Conservation (phyloP, 2,797 vertebrate species). For the Tauraco hartlaubi region DNA sequence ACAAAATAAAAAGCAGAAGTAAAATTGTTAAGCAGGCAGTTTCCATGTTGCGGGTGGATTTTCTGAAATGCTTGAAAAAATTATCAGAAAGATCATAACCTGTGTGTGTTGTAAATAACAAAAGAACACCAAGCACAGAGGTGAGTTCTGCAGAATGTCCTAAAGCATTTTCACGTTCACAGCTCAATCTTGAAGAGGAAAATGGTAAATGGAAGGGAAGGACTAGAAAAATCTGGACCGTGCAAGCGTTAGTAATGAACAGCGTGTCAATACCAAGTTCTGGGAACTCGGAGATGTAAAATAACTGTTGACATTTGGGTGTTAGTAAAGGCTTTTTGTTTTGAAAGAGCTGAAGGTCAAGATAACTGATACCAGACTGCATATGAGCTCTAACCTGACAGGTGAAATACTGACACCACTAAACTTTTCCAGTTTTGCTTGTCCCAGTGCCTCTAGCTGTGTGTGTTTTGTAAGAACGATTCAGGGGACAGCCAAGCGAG, state of each 20-base stretch:
- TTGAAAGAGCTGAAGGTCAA: background rate
- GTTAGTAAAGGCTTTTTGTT: background rate
- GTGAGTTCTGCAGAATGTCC: background rate
- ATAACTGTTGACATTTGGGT: background rate
- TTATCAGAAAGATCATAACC: background rate
- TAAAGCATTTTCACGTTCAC: background rate
- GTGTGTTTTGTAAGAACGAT: rapidly evolving
- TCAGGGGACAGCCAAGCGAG: background rate
- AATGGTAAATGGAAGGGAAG: background rate
- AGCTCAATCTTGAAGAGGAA: background rate
- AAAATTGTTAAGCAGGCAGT: background rate
- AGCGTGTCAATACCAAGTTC: background rate
- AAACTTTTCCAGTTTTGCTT: background rate
- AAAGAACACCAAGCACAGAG: background rate
- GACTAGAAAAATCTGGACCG: background rate
- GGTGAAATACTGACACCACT: background rate
- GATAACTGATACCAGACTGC: background rate
- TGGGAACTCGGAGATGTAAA: background rate
- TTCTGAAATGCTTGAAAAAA: background rate
- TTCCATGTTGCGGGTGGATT: background rate
- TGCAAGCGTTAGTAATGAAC: background rate
- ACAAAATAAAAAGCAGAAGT: background rate
- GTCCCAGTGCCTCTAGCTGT: background rate
- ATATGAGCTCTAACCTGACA: background rate
- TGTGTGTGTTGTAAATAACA: background rate